Evolutionary conservation across 2,888 invertebrate genomes (phyloP).

Genomic region (Furcula furcula): DNA sequence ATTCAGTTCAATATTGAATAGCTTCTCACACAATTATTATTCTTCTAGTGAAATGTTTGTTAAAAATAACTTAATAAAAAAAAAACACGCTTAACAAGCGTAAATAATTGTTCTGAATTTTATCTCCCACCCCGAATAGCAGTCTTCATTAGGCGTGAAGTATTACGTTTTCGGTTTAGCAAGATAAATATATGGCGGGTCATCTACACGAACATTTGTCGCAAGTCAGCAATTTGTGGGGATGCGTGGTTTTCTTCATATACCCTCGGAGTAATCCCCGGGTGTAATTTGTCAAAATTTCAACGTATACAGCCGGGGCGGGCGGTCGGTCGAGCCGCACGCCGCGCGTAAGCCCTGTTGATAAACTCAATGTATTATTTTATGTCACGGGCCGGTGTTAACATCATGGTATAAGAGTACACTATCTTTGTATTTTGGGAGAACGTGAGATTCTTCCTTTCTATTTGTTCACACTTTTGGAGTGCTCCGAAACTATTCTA

Average conservation of each 20-base stretch:
- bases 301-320: slow-evolving; percentile 49
- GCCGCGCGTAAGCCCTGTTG: slow-evolving; percentile 43
- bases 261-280: slow-evolving; percentile 59
- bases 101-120: too few relatives aligned
- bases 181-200: slow-evolving; percentile 52
- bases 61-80: too few relatives aligned
- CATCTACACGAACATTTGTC: slow-evolving; percentile 57
- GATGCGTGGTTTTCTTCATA: slow-evolving; percentile 66
- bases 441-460: too few relatives aligned
- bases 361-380: slow-evolving; percentile 53
- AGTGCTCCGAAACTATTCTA: too few relatives aligned
- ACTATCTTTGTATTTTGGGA: too few relatives aligned
- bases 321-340: slow-evolving; percentile 27
- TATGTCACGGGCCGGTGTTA: slow-evolving; percentile 39
- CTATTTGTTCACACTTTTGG: too few relatives aligned
- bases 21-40: too few relatives aligned
- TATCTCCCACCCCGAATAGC: background rate
- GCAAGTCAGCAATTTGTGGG: slow-evolving; percentile 61
- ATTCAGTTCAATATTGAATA: too few relatives aligned
- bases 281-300: slow-evolving; percentile 69
- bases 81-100: too few relatives aligned
- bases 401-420: slow-evolving; percentile 5
- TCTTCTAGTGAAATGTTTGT: too few relatives aligned
- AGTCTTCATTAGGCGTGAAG: slow-evolving; percentile 18
- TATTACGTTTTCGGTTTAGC: slow-evolving; percentile 43